A percentile compares a stretch with the other conserved stretches of the same genome.
Conservation (phyloP, 2,888 invertebrate species). For the Philhelius pedissequus region DNA sequence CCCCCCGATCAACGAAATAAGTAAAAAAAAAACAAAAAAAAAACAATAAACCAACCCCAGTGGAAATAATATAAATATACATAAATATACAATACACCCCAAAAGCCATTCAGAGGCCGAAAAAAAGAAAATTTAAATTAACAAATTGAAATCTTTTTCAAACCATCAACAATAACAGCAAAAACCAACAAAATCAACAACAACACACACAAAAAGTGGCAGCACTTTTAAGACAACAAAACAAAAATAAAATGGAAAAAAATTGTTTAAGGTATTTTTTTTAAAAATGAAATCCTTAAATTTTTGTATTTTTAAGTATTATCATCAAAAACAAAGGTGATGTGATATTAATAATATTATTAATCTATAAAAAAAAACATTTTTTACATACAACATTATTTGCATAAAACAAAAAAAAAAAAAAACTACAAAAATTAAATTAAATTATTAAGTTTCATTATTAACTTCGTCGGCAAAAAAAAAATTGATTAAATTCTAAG, state of each 20-base stretch:
- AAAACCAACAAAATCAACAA: too few species aligned
- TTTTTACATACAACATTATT: conserved; percentile 67
- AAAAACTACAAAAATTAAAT: conserved; percentile 52
- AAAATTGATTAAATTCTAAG: conserved; percentile 63
- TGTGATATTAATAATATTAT: conserved; percentile 77
- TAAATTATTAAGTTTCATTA: conserved; percentile 68
- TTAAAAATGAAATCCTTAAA: conserved; percentile 63
- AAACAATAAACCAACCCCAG: conserved; percentile 46
- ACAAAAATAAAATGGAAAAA: neutral
- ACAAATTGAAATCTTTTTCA: conserved; percentile 59
- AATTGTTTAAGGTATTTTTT: conserved; percentile 53
- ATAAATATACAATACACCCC: conserved; percentile 30
- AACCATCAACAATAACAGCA: conserved; percentile 6
- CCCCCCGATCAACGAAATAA: conserved; percentile 63
- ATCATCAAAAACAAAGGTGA: conserved; percentile 77
- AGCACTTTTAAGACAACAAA: conserved; percentile 48
- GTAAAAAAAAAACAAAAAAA: conserved; percentile 45
- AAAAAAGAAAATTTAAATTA: conserved; percentile 47
- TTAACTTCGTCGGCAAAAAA: conserved; percentile 54
- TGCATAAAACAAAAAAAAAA: conserved; percentile 70
- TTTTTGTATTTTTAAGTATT: conserved; percentile 70
- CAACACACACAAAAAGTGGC: conserved; percentile 55
- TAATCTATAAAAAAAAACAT: conserved; percentile 68
- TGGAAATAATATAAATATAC: conserved; percentile 47
- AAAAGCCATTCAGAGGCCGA: conserved; percentile 69